Base-by-base conservation (phyloP, 2,113 vertebrate genomes). In the Hyaena hyaena region DNA sequence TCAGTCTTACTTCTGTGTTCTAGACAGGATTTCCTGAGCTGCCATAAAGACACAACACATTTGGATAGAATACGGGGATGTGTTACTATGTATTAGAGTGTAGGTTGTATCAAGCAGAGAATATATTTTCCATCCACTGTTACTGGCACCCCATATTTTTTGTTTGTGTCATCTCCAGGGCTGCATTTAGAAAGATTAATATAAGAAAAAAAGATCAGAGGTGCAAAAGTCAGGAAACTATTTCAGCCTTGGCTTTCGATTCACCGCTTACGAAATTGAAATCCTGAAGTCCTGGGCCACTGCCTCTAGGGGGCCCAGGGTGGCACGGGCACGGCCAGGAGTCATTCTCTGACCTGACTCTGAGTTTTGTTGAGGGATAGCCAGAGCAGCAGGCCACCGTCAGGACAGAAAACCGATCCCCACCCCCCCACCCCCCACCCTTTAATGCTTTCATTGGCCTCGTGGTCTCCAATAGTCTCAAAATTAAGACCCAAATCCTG, bases 141-240 rank as follows among this genome's bases (percentile, higher is more conserved):
- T 86, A 11, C 8, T 86, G 53, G 61, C 61, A 68, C 88, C 55
- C 17, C 55, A 21, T 63, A 11, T 31, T 76, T 83, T 82, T 66
- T 66, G 68, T 95, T 74, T 80, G 33, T 71, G 6, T 89, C 77
- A 61, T 88, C 35, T 26, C 58, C 23, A 53, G 73, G 39, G 63
- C 63, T 83, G 12, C 73, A 61, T 92, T 88, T 79, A 68, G 73
- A 86, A 95, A 93, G 90, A 77, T 33, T 81, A 80, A 63, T 28
- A 5, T 71, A 61, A 90, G 33, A 12, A 35, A 9, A 81, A 90
- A 81, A 85, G 23, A 91, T 65, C 55, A 69, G 53, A 58, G 26
- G 58, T 84, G 88, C 24, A 45, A 80, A 76, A 68, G 33, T 84
- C 48, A 79, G 83, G 58, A 43, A 74, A 66, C 83, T 61, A 71